A percentile compares a stretch with the other conserved stretches of the same genome.
Conservation (phyloP, 2,113 vertebrate species). For the Nerophis ophidion region DNA sequence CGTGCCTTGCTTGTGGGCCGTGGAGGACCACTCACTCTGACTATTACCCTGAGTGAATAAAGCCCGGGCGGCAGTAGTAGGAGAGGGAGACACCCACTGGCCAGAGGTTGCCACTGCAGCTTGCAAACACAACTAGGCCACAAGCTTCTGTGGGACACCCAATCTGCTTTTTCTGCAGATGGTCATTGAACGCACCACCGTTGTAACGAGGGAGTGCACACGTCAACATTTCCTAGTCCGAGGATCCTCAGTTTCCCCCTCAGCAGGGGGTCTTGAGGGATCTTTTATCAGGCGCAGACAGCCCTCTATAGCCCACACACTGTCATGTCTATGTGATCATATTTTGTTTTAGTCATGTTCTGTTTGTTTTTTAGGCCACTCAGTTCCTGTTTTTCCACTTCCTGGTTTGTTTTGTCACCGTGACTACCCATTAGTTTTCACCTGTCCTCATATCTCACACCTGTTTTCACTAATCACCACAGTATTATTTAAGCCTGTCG, state of each 20-base stretch:
- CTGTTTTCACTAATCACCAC: too few relatives aligned
- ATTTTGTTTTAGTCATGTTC: too few relatives aligned
- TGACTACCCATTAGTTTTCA: too few relatives aligned
- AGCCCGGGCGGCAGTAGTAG: constrained; percentile 45
- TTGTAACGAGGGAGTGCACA: not conserved
- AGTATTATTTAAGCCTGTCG: too few relatives aligned
- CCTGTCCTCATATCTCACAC: too few relatives aligned
- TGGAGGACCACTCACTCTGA: constrained; percentile 67
- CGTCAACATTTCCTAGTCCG: constrained; percentile 44
- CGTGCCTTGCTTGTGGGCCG: constrained; percentile 67
- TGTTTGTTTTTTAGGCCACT: too few relatives aligned
- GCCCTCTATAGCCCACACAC: constrained; percentile 38
- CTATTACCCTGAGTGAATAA: constrained; percentile 40
- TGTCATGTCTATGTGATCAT: too few relatives aligned
- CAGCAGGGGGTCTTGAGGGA: constrained; percentile 53
- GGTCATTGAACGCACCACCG: not conserved
- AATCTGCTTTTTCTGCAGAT: constrained; percentile 15
- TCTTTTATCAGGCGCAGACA: constrained; percentile 63
- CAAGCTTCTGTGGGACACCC: constrained; percentile 13
- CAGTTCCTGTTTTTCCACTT: too few relatives aligned
- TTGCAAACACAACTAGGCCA: constrained; percentile 25
- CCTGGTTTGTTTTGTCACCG: too few relatives aligned
- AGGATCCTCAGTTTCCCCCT: constrained; percentile 47
- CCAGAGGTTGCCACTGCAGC: constrained; percentile 26
- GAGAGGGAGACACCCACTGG: constrained; percentile 83